Evolutionary conservation across 2,113 vertebrate genomes (phyloP).

Genomic region (Ictidomys tridecemlineatus): DNA sequence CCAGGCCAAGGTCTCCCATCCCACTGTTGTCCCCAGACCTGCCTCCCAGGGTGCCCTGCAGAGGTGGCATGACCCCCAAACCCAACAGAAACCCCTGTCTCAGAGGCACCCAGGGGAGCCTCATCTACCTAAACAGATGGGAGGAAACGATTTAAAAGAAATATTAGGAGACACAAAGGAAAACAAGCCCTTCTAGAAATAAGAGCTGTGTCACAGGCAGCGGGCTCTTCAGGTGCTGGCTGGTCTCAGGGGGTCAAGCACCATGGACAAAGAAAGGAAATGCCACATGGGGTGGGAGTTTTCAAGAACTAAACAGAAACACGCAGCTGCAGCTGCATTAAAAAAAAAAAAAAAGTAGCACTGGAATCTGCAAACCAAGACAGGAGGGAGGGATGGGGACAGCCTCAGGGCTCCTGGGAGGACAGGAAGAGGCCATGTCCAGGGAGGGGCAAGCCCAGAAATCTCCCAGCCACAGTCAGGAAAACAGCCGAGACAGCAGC

Average conservation of each 20-base stretch:
- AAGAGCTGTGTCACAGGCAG: neutral
- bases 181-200: neutral
- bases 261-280: neutral
- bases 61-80: accelerated
- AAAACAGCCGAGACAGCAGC: too few relatives aligned
- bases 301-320: neutral
- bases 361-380: neutral
- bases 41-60: accelerated
- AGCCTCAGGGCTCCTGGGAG: too few relatives aligned
- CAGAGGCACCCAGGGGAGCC: neutral
- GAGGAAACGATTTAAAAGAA: neutral
- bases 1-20: neutral
- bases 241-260: too few relatives aligned
- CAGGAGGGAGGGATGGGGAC: too few relatives aligned
- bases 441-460: too few relatives aligned
- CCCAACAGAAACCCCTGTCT: accelerated
- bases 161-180: neutral
- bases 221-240: too few relatives aligned
- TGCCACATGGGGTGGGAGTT: accelerated
- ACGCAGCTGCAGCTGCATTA: neutral
- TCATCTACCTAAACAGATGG: neutral
- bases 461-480: neutral
- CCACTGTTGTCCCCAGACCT: too few relatives aligned
- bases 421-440: too few relatives aligned
- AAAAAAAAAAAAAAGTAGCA: neutral